Conservation (phyloP, 2,797 vertebrate genomes). For the Sylvia borin region DNA sequence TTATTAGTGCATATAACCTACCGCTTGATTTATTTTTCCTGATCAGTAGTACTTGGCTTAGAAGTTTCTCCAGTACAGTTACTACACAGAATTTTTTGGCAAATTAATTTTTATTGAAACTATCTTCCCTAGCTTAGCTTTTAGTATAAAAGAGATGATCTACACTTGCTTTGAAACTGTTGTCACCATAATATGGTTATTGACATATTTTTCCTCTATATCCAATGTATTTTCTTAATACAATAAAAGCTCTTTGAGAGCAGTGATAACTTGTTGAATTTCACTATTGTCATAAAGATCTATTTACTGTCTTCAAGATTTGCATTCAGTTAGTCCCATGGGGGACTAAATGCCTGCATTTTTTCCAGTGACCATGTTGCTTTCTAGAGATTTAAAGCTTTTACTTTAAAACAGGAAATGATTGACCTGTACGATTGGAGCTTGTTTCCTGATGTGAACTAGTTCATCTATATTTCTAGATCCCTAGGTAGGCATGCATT, state of each 20-base stretch:
- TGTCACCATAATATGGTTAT: background rate
- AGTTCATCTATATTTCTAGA: background rate
- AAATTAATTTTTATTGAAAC: background rate
- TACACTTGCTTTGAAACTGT: background rate
- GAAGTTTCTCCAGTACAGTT: conserved; percentile 10
- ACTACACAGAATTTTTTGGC: background rate
- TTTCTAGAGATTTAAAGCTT: conserved; percentile 1
- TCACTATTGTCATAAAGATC: background rate
- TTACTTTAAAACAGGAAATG: background rate
- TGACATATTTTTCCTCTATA: background rate
- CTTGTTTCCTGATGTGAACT: background rate
- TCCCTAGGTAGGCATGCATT: background rate
- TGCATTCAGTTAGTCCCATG: background rate
- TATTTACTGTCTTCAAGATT: background rate
- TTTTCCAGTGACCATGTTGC: background rate
- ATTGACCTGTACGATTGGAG: background rate
- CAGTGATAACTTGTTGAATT: conserved; percentile 16
- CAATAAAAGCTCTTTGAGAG: background rate
- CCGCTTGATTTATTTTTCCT: conserved; percentile 62
- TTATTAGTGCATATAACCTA: conserved; percentile 24
- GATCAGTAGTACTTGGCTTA: conserved; percentile 28
- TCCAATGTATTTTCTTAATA: background rate
- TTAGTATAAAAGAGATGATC: background rate
- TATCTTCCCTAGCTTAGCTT: background rate
- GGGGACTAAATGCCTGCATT: background rate